phyloP scores from a whole-genome alignment of 1,140 invertebrate species.

The Diachasma alloeum region DNA sequence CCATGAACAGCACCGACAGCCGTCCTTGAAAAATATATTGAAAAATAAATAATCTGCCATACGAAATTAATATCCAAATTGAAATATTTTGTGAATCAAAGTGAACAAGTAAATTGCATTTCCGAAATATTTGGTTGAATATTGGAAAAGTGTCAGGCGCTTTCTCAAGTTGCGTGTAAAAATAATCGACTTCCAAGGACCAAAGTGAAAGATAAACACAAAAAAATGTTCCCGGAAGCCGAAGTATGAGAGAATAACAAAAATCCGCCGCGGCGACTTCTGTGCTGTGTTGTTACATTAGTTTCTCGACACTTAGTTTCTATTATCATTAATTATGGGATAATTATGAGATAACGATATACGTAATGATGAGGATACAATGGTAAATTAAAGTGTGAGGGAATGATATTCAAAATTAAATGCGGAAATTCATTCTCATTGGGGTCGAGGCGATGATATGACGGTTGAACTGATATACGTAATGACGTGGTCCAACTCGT shows the following conservation, averaged over 20 bases:
- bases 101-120: background rate
- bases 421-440: background rate
- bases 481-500: conserved; percentile 52
- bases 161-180: conserved; percentile 19
- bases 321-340: conserved; percentile 31
- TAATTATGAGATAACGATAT: conserved; percentile 52
- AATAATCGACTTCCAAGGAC: conserved; percentile 10
- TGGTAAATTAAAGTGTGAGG: conserved; percentile 31
- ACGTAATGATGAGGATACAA: conserved; percentile 52
- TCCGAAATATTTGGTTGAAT: no score
- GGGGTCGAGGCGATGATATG: background rate
- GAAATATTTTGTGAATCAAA: background rate
- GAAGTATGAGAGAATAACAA: conserved; percentile 14
- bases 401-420: conserved; percentile 6
- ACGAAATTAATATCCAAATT: background rate
- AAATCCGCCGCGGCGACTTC: conserved; percentile 54
- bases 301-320: conserved; percentile 57
- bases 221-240: conserved; percentile 12
- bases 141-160: conserved; percentile 7
- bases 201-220: background rate
- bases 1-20: conserved; percentile 21
- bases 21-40: conserved; percentile 34
- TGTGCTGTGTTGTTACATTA: conserved; percentile 66
- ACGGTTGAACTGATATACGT: conserved; percentile 53
- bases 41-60: background rate